Conservation (phyloP, 2,888 invertebrate species). For the Lacanobia wlatinum region DNA sequence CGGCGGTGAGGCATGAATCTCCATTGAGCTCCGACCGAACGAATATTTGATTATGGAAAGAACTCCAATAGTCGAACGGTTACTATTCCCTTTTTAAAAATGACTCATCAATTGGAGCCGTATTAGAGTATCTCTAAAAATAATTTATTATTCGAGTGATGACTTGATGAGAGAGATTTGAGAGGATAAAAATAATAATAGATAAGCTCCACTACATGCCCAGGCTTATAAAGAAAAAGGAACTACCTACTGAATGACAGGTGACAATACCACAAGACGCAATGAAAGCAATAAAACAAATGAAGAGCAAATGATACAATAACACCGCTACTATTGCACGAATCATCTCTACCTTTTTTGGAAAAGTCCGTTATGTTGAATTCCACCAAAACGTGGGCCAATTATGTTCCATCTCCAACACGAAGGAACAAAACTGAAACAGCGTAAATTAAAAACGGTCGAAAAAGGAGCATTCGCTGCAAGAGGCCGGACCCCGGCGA, state of each 20-base stretch:
- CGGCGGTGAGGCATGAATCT: constrained; percentile 74
- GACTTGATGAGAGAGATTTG: not conserved
- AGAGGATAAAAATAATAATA: not conserved
- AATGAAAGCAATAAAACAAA: constrained; percentile 30
- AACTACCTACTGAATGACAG: not conserved
- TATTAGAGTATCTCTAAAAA: not conserved
- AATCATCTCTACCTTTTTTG: constrained; percentile 47
- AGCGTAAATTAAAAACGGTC: constrained; percentile 88
- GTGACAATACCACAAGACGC: constrained; percentile 5
- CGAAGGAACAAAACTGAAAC: constrained; percentile 85
- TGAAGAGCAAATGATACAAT: constrained; percentile 40
- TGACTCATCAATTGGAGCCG: not conserved
- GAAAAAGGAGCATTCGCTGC: constrained; percentile 83
- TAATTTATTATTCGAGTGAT: not conserved
- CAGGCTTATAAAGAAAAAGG: not conserved
- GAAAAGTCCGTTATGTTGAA: constrained; percentile 65
- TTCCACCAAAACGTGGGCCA: constrained; percentile 75
- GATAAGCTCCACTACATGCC: not conserved
- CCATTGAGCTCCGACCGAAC: constrained; percentile 74
- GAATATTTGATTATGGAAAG: constrained; percentile 88
- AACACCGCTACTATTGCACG: constrained; percentile 33
- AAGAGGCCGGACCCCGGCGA: constrained; percentile 71
- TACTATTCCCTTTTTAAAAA: constrained; percentile 57
- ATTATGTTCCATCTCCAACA: constrained; percentile 74
- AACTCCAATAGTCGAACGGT: constrained; percentile 71